phyloP scores from a whole-genome alignment of 2,113 vertebrate genomes.

The Takifugu flavidus region DNA sequence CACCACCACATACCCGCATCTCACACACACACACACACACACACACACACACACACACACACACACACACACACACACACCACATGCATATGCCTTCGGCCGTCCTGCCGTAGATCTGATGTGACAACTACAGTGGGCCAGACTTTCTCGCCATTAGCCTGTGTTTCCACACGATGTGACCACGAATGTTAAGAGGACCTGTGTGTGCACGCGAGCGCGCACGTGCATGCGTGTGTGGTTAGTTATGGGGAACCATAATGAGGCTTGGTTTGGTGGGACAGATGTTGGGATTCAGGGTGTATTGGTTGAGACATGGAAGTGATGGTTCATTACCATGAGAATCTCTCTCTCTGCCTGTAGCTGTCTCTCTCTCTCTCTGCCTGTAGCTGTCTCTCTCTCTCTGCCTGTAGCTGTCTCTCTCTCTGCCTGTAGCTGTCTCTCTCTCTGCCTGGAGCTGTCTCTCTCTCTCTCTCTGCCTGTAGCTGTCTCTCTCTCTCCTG shows the following conservation, averaged over 20 bases:
- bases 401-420: background rate
- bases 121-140: slow-evolving; percentile 74
- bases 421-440: background rate
- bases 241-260: slow-evolving; percentile 59
- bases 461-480: slow-evolving; percentile 34
- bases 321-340: slow-evolving; percentile 69
- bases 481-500: background rate
- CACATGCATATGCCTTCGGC: slow-evolving; percentile 66
- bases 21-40: slow-evolving; percentile 31
- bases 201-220: slow-evolving; percentile 21
- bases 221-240: slow-evolving; percentile 30
- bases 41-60: slow-evolving; percentile 20
- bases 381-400: background rate
- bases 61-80: slow-evolving; percentile 16
- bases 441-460: slow-evolving; percentile 41
- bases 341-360: slow-evolving; percentile 14
- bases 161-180: slow-evolving; percentile 41
- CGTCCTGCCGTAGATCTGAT: slow-evolving; percentile 68
- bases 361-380: background rate
- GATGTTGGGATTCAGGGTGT: slow-evolving; percentile 61
- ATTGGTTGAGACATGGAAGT: slow-evolving; percentile 64
- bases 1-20: slow-evolving; percentile 25
- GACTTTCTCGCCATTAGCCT: slow-evolving; percentile 59
- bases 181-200: slow-evolving; percentile 7
- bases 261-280: slow-evolving; percentile 66